These are phyloP conservation scores for Drosophila parvula DNA, from an alignment of 1,140 invertebrate genomes.

Conservation along the genomic window DNA sequence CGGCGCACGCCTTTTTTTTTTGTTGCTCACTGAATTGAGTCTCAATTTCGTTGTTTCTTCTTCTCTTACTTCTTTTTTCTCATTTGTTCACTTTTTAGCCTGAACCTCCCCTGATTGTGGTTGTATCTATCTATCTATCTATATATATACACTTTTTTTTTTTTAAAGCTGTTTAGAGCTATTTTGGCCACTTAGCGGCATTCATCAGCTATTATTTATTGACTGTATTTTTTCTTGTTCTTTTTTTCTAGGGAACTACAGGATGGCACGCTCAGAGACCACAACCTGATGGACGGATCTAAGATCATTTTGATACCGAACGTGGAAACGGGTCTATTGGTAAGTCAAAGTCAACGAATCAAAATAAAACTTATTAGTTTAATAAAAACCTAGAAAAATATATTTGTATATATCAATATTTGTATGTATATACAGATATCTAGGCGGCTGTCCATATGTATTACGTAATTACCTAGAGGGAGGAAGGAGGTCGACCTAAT, in stretches of 20 bases:
- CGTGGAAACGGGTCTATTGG: conserved; percentile 96
- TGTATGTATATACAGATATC: not conserved
- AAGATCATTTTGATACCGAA: conserved; percentile 95
- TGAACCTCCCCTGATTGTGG: too few species aligned
- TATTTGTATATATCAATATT: too few species aligned
- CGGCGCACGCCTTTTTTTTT: conserved; percentile 36
- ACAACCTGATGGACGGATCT: conserved; percentile 93
- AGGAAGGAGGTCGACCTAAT: too few species aligned
- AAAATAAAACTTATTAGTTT: not conserved
- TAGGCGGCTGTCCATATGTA: too few species aligned
- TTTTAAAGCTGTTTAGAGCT: not conserved
- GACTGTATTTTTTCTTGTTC: not conserved
- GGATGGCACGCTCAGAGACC: conserved; percentile 93
- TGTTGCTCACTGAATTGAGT: too few species aligned
- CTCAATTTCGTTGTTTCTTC: not conserved
- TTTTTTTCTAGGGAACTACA: conserved; percentile 90
- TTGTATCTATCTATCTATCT: too few species aligned
- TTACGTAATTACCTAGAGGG: too few species aligned
- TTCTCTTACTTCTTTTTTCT: not conserved
- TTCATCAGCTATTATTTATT: conserved; percentile 14
- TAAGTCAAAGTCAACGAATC: conserved; percentile 85
- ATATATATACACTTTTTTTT: not conserved
- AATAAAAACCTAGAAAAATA: too few species aligned
- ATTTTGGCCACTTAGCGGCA: not conserved
- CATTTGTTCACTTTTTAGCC: not conserved